phyloP scores from a whole-genome alignment of 2,113 vertebrate genomes.

The Corythoichthys intestinalis region DNA sequence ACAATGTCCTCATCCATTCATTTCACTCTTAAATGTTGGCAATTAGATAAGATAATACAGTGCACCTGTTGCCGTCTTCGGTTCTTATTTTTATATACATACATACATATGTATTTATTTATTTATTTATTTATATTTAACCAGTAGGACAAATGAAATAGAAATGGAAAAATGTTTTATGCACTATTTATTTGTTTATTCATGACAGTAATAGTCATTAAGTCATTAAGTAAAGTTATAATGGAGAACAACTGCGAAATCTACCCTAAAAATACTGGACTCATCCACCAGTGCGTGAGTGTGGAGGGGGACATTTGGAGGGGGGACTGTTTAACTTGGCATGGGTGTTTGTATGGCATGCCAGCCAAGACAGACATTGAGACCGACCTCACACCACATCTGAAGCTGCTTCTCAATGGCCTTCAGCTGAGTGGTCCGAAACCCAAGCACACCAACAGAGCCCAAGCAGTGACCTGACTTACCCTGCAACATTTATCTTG shows the following conservation, averaged over 20 bases:
- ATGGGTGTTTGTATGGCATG: constrained; percentile 18
- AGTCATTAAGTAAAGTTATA: neutral
- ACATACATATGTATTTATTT: too few relatives aligned
- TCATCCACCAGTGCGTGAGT: neutral
- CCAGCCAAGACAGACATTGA: constrained; percentile 36
- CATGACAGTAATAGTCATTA: constrained; percentile 5
- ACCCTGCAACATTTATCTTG: constrained; percentile 11
- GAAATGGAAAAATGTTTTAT: too few relatives aligned
- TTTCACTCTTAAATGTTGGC: neutral
- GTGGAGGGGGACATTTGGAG: neutral
- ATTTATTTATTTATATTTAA: too few relatives aligned
- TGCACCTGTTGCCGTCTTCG: neutral
- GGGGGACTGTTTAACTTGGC: constrained; percentile 59
- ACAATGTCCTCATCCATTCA: neutral
- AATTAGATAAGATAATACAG: neutral
- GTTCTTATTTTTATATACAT: neutral
- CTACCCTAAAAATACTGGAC: neutral
- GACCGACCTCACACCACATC: constrained; percentile 44
- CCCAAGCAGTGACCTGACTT: constrained; percentile 25
- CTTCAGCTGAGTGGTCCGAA: constrained; percentile 37
- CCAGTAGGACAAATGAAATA: too few relatives aligned
- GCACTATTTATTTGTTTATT: too few relatives aligned
- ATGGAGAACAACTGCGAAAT: neutral
- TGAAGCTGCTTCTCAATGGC: constrained; percentile 23
- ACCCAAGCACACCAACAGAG: constrained; percentile 14